Evolutionary conservation across 2,888 invertebrate genomes (phyloP), one percentile per base, ranked within the genome.

Genomic region (Callyntrura guangdongensis): DNA sequence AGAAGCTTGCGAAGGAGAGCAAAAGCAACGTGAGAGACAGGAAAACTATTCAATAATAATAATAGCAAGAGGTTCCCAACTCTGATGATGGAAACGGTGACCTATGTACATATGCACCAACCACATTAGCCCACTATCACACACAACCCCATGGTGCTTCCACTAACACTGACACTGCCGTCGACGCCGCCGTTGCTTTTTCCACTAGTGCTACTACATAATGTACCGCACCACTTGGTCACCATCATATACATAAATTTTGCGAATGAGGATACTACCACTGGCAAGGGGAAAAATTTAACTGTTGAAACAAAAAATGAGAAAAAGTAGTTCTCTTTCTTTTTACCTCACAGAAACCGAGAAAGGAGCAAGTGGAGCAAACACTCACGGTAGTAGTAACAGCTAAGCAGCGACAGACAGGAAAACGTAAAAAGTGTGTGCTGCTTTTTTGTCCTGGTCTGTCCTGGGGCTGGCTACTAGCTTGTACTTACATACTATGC

Each of bases 241-340:
- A 86, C 67, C 84, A 27, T 77, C 47, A 67, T 81, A 61, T 86
- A 61, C 64, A 87, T 79, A 87, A 87, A 87, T 87, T 59, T 87
- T 87, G 67, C 79, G 49, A 87, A 67, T 45, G 53, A 79, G 81
- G 6, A 45, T 47, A 74, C 17, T 6, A 47, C 67, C n/a, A 69
- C 0, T 36, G 47, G 20, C 9, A 0, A 69, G 20, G 20, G 47
- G 49, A 22, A 74, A 59, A 64, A 64, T 45, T 47, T 45, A 8
- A 6, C 53, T 45, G 20, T 8, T n/a, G 56, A 61, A 49, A 59
- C 14, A 17, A 12, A 56, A 67, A 64, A 82, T 61, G 5, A 6
- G 27, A 14, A 85, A 85, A 67, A 49, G 72, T 59, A 17, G 27
- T 59, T 61, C 17, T 22, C 20, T 49, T 77, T 49, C 36, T 36